These are phyloP conservation scores for Eristalis tenax DNA, from an alignment of 2,888 invertebrate genomes.

Conservation along the genomic window DNA sequence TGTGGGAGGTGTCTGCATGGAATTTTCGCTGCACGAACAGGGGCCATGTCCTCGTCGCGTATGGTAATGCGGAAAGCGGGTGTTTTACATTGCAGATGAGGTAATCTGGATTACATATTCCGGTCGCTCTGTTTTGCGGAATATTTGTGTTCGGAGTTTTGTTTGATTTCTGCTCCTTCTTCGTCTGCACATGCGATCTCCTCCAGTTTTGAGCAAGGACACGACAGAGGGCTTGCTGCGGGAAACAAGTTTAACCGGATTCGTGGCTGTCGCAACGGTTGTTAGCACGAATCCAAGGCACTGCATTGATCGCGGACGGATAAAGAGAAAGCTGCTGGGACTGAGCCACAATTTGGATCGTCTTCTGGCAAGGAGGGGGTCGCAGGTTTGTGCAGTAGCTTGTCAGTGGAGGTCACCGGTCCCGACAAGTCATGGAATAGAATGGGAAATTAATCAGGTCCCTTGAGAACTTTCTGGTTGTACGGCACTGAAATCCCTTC, in stretches of 20 bases:
- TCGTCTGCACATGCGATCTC: conserved; percentile 41
- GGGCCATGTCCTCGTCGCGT: conserved; percentile 12
- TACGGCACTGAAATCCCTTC: too few relatives aligned
- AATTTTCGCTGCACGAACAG: conserved; percentile 48
- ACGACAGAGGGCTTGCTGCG: background rate
- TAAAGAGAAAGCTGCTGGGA: background rate
- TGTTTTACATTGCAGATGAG: conserved; percentile 69
- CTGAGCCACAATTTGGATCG: background rate
- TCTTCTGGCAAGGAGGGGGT: background rate
- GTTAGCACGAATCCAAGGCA: background rate
- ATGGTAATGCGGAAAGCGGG: conserved; percentile 46
- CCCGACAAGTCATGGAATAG: too few relatives aligned
- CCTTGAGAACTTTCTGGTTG: too few relatives aligned
- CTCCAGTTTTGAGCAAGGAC: background rate
- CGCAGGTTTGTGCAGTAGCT: too few relatives aligned
- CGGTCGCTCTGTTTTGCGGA: conserved; percentile 2
- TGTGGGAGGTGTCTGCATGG: conserved; percentile 61
- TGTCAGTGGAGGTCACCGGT: too few relatives aligned
- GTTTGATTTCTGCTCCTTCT: background rate
- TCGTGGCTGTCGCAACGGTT: background rate
- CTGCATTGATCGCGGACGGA: background rate
- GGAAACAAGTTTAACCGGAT: background rate
- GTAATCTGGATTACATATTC: conserved; percentile 56
- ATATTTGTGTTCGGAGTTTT: conserved; percentile 19
- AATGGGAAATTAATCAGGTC: too few relatives aligned